phyloP scores from a whole-genome alignment of 1,140 invertebrate genomes.

The Microplitis mediator region DNA sequence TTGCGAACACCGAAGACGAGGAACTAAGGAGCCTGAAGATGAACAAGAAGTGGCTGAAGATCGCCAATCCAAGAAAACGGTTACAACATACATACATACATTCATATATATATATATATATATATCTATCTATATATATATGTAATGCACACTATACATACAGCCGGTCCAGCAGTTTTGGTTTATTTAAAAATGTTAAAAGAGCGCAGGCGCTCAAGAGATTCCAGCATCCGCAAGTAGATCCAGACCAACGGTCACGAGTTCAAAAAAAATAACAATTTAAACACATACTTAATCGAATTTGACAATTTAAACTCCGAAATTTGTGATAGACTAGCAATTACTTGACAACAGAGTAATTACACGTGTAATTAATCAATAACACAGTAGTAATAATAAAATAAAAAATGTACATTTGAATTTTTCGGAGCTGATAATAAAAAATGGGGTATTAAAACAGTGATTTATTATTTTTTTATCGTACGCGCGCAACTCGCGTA shows the following conservation, averaged over 20 bases:
- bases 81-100: background rate
- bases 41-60: background rate
- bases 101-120: background rate
- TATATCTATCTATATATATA: too few relatives aligned
- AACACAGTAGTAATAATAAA: too few relatives aligned
- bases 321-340: too few relatives aligned
- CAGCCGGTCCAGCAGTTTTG: slow-evolving; percentile 5
- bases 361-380: too few relatives aligned
- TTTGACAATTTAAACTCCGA: too few relatives aligned
- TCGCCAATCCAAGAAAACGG: too few relatives aligned
- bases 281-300: too few relatives aligned
- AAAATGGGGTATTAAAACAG: background rate
- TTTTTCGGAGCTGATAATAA: background rate
- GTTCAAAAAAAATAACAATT: background rate
- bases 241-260: background rate
- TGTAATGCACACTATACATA: background rate
- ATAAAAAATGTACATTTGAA: too few relatives aligned
- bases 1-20: background rate
- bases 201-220: slow-evolving; percentile 25
- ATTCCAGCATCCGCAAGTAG: background rate
- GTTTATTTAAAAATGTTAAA: slow-evolving; percentile 16
- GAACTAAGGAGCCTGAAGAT: background rate
- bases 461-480: background rate
- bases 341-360: too few relatives aligned
- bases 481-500: background rate